Evolutionary conservation across 1,140 invertebrate genomes (phyloP), one percentile per base, ranked within the genome.

Genomic region (Apocrypta bakeri): DNA sequence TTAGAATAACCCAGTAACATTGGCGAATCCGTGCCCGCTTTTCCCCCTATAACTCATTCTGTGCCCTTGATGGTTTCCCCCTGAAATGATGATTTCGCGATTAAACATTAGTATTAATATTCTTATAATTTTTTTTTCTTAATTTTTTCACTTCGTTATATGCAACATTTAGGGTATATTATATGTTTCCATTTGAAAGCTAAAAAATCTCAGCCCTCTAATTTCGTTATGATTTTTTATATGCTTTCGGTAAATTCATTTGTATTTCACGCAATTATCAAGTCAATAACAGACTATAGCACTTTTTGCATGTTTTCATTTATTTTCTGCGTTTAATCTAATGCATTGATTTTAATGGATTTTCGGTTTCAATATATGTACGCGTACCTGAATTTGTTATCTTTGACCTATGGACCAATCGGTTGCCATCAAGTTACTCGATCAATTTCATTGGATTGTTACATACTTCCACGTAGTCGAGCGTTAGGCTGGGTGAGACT

Each of bases 171-270:
- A 76, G 24, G 69, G 2, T 64, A 76, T 76, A 33, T 71, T 29
- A 68, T 76, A 76, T 76, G 56, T 76, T 64, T 64, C 74, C 48
- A 24, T 64, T 76, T 76, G n/a, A 37, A 64, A 64, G 74, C 74
- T 76, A 76, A 63, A 76, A 76, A 63, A 63, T 76, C 37, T 76
- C 31, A 24, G 61, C 56, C 6, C 25, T 56, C 14, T 27, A 40
- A n/a, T 73, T n/a, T 75, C 42, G 31, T 42, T 33, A 73, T 48
- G 33, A 73, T 48, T 73, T 73, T 29, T 14, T 56, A 29, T 40
- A 37, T 76, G 21, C 56, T 64, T 76, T 29, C 56, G 31, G 42
- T 64, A 76, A 64, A 56, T 56, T 76, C 48, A 76, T 12, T 1
- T 71, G 0, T 71, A 21, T 29, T 12, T 74, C 31, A 74, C 42